phyloP scores from a whole-genome alignment of 2,113 vertebrate genomes.

The Xenus cinereus region DNA sequence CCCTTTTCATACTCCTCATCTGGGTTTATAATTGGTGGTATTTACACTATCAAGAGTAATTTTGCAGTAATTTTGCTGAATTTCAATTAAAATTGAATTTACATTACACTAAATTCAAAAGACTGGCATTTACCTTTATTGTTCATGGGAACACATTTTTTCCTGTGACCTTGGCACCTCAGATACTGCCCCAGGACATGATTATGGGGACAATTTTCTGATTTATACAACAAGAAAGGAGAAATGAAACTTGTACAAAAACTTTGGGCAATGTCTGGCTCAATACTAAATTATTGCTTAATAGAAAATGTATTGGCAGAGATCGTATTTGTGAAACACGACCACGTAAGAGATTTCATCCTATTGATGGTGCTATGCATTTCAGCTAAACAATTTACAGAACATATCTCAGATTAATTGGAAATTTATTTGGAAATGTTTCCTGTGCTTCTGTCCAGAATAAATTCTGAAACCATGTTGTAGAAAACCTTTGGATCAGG shows the following conservation, averaged over 20 bases:
- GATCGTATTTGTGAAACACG: not conserved
- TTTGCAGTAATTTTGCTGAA: not conserved
- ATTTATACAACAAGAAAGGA: not conserved
- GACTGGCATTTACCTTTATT: not conserved
- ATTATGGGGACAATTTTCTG: not conserved
- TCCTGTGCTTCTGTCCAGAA: not conserved
- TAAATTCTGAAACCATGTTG: not conserved
- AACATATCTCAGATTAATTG: not conserved
- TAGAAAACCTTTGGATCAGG: not conserved
- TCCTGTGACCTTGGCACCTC: not conserved
- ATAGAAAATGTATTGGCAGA: not conserved
- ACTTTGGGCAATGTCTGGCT: not conserved
- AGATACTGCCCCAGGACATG: not conserved
- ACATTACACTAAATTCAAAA: not conserved
- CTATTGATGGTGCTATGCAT: not conserved
- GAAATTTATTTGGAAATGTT: not conserved
- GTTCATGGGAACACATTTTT: not conserved
- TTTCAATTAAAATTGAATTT: not conserved
- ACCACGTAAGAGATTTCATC: not conserved
- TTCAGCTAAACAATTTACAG: not conserved
- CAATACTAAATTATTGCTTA: not conserved
- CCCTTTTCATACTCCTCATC: not conserved
- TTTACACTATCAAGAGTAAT: not conserved
- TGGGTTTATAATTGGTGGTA: not conserved
- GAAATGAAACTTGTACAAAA: not conserved